A percentile compares a stretch with the other conserved stretches of the same genome.
Conservation (phyloP, 23 tunicate genomes). For the Clavelina lepadiformis region DNA sequence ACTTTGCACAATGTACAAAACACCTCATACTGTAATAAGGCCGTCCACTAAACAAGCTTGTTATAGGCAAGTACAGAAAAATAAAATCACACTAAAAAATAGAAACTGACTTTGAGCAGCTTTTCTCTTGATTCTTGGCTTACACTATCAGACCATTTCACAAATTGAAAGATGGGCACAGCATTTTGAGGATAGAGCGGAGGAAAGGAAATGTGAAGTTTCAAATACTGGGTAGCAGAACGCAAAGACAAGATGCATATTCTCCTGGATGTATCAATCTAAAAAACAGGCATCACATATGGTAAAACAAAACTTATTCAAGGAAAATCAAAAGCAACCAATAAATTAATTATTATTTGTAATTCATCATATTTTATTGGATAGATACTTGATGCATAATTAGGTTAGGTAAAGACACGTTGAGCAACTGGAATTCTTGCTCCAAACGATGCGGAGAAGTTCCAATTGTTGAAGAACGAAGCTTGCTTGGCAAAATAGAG, state of each 20-base stretch:
- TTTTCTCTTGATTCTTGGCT: background rate
- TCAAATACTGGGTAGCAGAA: conserved; percentile 27
- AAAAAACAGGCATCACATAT: background rate
- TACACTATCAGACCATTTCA: conserved; percentile 20
- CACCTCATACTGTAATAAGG: no score
- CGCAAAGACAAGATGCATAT: conserved; percentile 33
- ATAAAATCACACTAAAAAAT: background rate
- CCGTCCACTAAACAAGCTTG: no score
- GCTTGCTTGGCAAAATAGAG: no score
- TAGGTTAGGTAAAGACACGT: conserved; percentile 40
- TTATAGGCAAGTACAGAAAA: background rate
- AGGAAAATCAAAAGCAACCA: no score
- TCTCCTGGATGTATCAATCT: conserved; percentile 49
- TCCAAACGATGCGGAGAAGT: conserved; percentile 26
- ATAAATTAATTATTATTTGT: no score
- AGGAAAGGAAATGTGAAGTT: conserved; percentile 45
- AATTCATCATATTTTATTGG: background rate
- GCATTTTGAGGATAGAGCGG: conserved; percentile 52
- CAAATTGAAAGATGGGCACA: conserved; percentile 45
- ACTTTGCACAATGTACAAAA: no score
- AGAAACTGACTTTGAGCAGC: background rate
- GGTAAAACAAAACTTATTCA: no score
- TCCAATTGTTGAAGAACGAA: no score
- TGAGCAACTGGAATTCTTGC: conserved; percentile 56
- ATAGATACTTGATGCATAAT: conserved; percentile 32